Base-by-base conservation (phyloP, 2,888 invertebrate genomes). In the Lasioglossum marginatum region DNA sequence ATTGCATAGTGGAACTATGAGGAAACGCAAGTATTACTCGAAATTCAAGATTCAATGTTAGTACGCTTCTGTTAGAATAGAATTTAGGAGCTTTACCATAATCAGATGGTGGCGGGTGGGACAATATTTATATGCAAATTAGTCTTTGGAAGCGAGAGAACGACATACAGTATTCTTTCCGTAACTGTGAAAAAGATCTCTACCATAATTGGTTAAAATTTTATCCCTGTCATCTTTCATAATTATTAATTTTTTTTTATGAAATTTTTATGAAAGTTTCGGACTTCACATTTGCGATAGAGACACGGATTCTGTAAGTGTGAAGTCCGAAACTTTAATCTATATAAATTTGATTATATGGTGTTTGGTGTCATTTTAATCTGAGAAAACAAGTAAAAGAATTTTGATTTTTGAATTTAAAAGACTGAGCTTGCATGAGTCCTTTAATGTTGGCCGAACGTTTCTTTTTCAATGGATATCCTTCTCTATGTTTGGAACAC, bases 51-150 rank as follows among this genome's bases (percentile, higher is more conserved):
- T 34, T 83, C 73, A 70, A 77, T 19, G 63, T 68, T 75, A 80
- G 81, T 31, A 72, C 16, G 86, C 75, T 86, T 81, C 45, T 16
- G 48, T 34, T 80, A 85, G 79, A 40, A 40, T 68, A 68, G 68
- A 75, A 37, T 81, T 52, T 68, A 71, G 63, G 23, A 77, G 81
- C 77, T 81, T 81, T 14, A 37, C 27, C 10, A 31, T 68, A 76
- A 68, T 77, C 66, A 70, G 57, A 71, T n/a, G 88, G 88, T 89
- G 88, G 40, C 77, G 88, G 88, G 81, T 77, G 57, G 68, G 66
- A 63, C 4, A 4, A 27, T 60, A 45, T 12, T 57, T 57, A 52
- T 23, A 52, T 37, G 73, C 71, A 19, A 63, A 3, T 31, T 52
- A 71, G 40, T 16, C 43, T 52, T 27, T 40, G 40, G 74, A 27